These are phyloP conservation scores for Emydocephalus ijimae DNA, from an alignment of 2,113 vertebrate genomes.

Conservation along the genomic window DNA sequence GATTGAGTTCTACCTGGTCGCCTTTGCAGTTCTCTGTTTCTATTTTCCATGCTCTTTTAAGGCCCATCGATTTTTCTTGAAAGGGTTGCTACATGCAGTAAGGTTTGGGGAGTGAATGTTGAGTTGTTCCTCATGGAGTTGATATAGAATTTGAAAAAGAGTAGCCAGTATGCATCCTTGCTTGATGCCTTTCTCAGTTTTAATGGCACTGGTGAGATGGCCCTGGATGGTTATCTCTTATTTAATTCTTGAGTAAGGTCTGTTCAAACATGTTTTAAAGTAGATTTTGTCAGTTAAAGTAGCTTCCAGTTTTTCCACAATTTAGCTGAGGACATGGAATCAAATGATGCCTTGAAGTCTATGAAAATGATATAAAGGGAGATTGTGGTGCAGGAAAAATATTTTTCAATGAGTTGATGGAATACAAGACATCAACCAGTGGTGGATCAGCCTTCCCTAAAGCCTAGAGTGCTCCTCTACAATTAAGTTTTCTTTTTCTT, in stretches of 20 bases:
- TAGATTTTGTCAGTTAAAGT: background rate
- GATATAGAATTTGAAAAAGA: background rate
- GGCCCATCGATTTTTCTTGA: background rate
- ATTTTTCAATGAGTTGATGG: background rate
- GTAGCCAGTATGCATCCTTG: background rate
- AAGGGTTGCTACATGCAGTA: background rate
- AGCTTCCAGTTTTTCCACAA: background rate
- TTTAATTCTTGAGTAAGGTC: background rate
- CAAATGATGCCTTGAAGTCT: background rate
- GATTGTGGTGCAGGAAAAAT: background rate
- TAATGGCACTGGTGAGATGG: background rate
- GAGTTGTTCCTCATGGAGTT: background rate
- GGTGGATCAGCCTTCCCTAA: background rate
- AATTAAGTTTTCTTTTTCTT: too few species aligned
- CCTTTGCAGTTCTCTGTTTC: background rate
- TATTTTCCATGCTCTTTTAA: background rate
- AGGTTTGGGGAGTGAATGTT: background rate
- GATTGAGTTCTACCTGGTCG: background rate
- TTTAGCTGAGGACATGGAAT: background rate
- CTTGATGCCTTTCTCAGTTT: background rate
- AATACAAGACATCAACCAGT: background rate
- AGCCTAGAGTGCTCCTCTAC: background rate
- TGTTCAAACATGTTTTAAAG: background rate
- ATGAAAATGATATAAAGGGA: background rate
- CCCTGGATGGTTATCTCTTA: background rate